Conservation (phyloP, 2,797 vertebrate genomes). For the Lutjanus argentimaculatus region DNA sequence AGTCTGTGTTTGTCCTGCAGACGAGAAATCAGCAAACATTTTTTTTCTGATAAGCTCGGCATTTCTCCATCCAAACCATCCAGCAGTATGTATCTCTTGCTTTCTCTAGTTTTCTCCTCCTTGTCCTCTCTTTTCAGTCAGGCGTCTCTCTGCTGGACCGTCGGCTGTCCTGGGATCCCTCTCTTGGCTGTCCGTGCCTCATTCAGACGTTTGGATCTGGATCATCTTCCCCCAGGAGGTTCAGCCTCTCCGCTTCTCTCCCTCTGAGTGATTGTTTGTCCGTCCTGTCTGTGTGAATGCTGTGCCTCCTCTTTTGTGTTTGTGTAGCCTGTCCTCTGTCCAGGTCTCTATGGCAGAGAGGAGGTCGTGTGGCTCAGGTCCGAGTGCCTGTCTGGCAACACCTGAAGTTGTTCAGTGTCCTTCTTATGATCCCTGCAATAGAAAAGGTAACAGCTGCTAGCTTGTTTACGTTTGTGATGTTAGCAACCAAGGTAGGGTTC, state of each 20-base stretch:
- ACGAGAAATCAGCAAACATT: too few relatives aligned
- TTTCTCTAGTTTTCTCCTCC: neutral
- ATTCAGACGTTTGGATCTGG: neutral
- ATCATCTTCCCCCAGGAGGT: neutral
- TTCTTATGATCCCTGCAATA: too few relatives aligned
- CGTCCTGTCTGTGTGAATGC: neutral
- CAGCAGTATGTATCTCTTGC: too few relatives aligned
- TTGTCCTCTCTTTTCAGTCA: neutral
- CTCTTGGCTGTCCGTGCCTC: neutral
- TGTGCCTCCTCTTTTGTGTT: neutral
- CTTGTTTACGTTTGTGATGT: too few relatives aligned
- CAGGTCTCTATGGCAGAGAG: neutral
- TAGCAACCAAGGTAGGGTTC: too few relatives aligned
- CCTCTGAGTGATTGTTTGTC: neutral
- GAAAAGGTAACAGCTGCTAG: too few relatives aligned
- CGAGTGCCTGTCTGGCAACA: too few relatives aligned
- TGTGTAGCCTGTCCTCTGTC: neutral
- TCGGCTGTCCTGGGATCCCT: neutral
- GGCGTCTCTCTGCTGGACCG: neutral
- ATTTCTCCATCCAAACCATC: too few relatives aligned
- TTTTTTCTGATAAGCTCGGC: too few relatives aligned
- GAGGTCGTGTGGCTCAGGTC: neutral
- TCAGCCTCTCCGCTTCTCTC: neutral
- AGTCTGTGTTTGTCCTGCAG: neutral
- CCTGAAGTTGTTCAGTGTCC: too few relatives aligned